Conservation (phyloP, 2,888 invertebrate species). For the Amphipyra berbera region DNA sequence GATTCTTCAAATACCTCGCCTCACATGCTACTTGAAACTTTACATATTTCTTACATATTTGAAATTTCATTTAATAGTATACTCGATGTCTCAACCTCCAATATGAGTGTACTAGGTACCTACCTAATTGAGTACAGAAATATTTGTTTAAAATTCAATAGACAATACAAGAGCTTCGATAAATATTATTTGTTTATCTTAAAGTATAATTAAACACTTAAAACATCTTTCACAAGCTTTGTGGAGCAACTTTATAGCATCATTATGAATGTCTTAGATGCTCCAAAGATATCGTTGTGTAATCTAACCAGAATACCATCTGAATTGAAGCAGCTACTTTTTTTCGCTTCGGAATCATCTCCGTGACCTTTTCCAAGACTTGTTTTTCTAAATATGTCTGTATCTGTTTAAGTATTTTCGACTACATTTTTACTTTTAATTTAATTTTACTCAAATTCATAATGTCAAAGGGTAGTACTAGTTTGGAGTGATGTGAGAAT, state of each 20-base stretch:
- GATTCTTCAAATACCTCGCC: constrained; percentile 13
- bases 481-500: background rate
- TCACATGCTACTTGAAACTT: background rate
- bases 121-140: too few species aligned
- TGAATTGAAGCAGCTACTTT: constrained; percentile 50
- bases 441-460: background rate
- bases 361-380: constrained; percentile 31
- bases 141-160: too few species aligned
- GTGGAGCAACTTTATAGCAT: constrained; percentile 43
- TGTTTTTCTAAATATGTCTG: constrained; percentile 25
- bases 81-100: background rate
- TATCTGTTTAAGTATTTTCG: constrained; percentile 1
- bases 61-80: background rate
- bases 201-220: background rate
- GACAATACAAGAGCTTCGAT: too few species aligned
- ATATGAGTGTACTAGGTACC: too few species aligned
- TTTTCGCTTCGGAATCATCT: constrained; percentile 19
- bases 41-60: background rate
- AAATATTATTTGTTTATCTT: background rate
- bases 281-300: constrained; percentile 61
- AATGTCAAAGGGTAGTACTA: background rate
- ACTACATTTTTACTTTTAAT: background rate
- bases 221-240: constrained; percentile 41
- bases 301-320: constrained; percentile 68
- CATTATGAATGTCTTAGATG: constrained; percentile 44